Evolutionary conservation across 2,113 vertebrate genomes (phyloP).

Genomic region (Centropus bengalensis): DNA sequence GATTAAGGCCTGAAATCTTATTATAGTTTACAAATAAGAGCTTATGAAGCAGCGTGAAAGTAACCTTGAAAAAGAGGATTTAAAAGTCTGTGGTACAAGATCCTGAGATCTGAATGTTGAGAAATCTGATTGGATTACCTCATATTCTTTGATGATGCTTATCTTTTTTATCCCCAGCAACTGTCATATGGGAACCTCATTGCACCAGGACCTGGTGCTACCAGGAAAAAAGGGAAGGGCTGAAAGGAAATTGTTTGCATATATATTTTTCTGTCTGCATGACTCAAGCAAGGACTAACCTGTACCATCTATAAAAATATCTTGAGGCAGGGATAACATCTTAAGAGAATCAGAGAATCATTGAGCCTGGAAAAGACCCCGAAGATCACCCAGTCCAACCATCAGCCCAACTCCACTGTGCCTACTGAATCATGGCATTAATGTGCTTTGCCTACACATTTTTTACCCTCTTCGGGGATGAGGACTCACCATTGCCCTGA

Average conservation of each 20-base stretch:
- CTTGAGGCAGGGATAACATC: not conserved
- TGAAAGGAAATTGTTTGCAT: slow-evolving; percentile 10
- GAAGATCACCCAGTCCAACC: too few species aligned
- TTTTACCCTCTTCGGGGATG: too few species aligned
- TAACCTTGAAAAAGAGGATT: slow-evolving; percentile 51
- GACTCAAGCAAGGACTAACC: slow-evolving; percentile 4
- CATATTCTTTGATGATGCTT: not conserved
- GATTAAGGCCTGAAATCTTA: not conserved
- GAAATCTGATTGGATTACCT: not conserved
- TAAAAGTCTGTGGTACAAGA: not conserved
- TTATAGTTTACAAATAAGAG: slow-evolving; percentile 33
- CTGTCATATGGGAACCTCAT: not conserved
- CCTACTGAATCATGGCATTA: too few species aligned
- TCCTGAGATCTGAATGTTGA: not conserved
- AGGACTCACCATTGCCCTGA: too few species aligned
- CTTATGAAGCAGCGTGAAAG: not conserved
- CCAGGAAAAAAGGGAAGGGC: slow-evolving; percentile 2
- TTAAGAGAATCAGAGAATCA: not conserved
- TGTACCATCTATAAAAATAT: not conserved
- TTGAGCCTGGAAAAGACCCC: too few species aligned
- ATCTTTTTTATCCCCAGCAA: not conserved
- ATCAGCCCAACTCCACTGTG: too few species aligned
- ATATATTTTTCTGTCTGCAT: not conserved
- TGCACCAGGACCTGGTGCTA: not conserved
- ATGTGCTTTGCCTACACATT: too few species aligned